Evolutionary conservation across 1,140 invertebrate species (phyloP), one percentile per base, ranked within the genome.

Genomic region (Diorhabda carinulata): DNA sequence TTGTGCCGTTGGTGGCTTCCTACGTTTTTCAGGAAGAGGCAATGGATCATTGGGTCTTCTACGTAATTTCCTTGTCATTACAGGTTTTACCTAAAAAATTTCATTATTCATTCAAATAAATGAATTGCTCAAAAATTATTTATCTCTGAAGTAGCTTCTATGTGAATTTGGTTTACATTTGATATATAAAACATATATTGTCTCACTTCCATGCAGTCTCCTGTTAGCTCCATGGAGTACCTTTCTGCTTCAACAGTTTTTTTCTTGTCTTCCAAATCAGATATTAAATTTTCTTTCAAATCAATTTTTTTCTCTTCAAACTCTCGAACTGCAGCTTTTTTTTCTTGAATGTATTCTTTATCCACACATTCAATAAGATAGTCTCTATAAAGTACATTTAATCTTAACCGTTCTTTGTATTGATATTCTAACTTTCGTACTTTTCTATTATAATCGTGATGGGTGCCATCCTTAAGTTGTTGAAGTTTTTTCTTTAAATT

Each of bases 251-350:
- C 96, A 72, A 98, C 94, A 72, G 91, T 87, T 74, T 92, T 91
- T 75, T 91, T 87, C 77, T 97, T 97, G 71, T 98, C 96, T 79
- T 98, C 96, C 80, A 98, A 90, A 79, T 98, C 96, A 47, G 89
- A 87, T 7, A 98, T 85, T 9, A 99, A 80, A 83, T 90, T 95
- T 80, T 98, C 96, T 77, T 91, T 90, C 7, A 98, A 82, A 79
- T 98, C 96, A 73, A 93, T 86, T 80, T 96, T 96, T 79, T 98
- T 97, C 74, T 98, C 95, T 81, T 98, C 95, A 86, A 95, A 96
- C 76, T 98, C 96, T 81, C 94, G 92, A 0, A 87, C 89, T 3
- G 95, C 92, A 43, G 91, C 89, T 81, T 92, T 92, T 79, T 94
- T 94, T 79, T 98, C 97, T 45, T 88, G 86, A 70, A 91, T 84